Evolutionary conservation across 2,113 vertebrate species (phyloP).

Genomic region (Oryzias melastigma): DNA sequence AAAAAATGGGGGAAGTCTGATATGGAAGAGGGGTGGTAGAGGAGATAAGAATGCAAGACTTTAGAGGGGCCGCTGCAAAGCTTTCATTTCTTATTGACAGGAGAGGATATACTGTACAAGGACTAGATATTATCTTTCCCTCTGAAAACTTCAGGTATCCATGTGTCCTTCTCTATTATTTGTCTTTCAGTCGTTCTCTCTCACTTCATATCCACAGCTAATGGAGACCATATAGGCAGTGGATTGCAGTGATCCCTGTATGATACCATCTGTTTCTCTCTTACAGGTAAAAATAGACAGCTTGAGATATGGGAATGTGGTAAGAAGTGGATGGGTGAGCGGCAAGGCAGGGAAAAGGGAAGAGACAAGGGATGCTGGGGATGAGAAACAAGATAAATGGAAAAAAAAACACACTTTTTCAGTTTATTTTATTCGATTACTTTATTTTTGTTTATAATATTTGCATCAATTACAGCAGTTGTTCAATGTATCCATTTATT

Average conservation of each 20-base stretch:
- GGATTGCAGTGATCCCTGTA: conserved; percentile 20
- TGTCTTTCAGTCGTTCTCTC: conserved; percentile 19
- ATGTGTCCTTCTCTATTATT: conserved; percentile 8
- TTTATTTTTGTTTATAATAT: too few relatives aligned
- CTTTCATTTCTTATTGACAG: conserved; percentile 54
- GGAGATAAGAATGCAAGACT: neutral
- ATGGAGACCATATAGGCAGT: conserved; percentile 10
- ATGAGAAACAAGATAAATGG: neutral
- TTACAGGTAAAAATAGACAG: conserved; percentile 1
- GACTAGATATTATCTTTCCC: conserved; percentile 46
- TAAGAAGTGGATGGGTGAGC: neutral
- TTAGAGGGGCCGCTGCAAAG: neutral
- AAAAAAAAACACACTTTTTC: neutral
- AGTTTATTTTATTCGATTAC: too few relatives aligned
- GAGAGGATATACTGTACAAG: conserved; percentile 63
- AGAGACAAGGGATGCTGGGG: too few relatives aligned
- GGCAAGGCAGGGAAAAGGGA: neutral
- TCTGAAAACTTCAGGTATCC: conserved; percentile 10
- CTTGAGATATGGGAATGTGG: neutral
- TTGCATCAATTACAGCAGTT: too few relatives aligned
- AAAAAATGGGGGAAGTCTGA: conserved; percentile 13
- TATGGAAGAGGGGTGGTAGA: neutral
- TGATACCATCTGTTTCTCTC: conserved; percentile 21
- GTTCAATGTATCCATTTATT: too few relatives aligned
- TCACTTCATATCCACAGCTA: conserved; percentile 3